Base-by-base conservation (phyloP, 37 sponge, comb jelly and placozoan genomes). In the Geodia barretti region DNA sequence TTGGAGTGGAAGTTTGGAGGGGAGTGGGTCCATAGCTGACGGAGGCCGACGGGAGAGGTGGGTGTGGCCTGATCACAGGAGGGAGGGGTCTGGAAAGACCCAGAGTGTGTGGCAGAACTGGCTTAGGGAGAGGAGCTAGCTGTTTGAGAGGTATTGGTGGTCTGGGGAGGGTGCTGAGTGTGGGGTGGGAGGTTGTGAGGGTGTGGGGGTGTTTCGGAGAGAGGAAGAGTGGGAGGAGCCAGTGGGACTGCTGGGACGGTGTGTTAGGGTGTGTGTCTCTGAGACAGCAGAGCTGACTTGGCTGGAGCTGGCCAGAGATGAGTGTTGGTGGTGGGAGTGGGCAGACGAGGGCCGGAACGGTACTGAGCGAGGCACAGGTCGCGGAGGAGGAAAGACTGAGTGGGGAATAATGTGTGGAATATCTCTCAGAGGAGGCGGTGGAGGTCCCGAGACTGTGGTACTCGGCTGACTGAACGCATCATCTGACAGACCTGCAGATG, bases 321-420 rank as follows among this genome's bases (percentile, higher is more conserved):
- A 14, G 11, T 47, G 54, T 14, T 47, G 54, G 11, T 47, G 54
- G 11, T 47, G 54, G 54, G 54, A 47, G 54, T 47, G 54, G 54
- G 11, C 54, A 17, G 54, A 47, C 14, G 54, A 47, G 7, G 54
- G 54, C 14, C 54, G 54, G 11, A 17, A 17, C 11, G 54, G 54
- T 14, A 47, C 11, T 17, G 69, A 7, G 5, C 24, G 4, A 19
- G 66, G 19, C 31, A 29, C 24, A 7, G 9, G 66, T 29, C 66
- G 2, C 33, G 69, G 35, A 1, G 69, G 69, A 2, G 21, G 11
- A 26, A 42, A 24, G 75, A 7, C 29, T 1, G 75, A 28, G 32
- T 74, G 28, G 26, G 75, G 75, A 25, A 26, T 47, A 11, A 74
- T 47, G 59, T 74, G 75, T 30, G 78, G 43, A 29, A 78, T 78